A percentile compares a stretch with the other conserved stretches of the same genome.
Evolutionary conservation across 2,888 invertebrate genomes (phyloP).

Genomic region (Eugnorisma glareosa): DNA sequence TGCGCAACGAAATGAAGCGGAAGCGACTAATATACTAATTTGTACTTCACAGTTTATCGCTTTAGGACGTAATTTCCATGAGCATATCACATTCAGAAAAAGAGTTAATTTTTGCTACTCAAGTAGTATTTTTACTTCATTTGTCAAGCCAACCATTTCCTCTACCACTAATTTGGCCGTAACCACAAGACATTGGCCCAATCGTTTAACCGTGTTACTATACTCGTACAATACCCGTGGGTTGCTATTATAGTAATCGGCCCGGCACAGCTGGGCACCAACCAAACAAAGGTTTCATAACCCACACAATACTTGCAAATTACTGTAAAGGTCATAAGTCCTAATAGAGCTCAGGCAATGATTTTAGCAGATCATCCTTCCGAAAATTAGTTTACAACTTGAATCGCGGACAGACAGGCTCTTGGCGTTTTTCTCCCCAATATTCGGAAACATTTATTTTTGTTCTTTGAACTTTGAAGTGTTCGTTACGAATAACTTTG

Average conservation of each 20-base stretch:
- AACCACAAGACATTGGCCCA: conserved; percentile 43
- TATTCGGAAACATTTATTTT: background rate
- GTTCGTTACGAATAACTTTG: background rate
- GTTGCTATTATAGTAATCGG: conserved; percentile 66
- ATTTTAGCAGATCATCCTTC: background rate
- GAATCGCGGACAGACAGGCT: no score
- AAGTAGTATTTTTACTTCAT: background rate
- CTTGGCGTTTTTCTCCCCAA: background rate
- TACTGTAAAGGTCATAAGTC: conserved; percentile 62
- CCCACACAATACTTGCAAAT: conserved; percentile 63
- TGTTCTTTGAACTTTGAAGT: background rate
- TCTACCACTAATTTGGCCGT: background rate
- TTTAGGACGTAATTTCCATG: conserved; percentile 25
- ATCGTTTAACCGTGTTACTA: conserved; percentile 47
- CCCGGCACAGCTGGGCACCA: conserved; percentile 70
- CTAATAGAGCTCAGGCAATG: conserved; percentile 15
- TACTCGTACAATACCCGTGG: conserved; percentile 49
- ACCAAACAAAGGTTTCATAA: conserved; percentile 64
- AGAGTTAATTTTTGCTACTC: background rate
- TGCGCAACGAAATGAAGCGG: conserved; percentile 43
- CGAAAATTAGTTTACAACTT: background rate
- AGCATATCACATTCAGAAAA: background rate
- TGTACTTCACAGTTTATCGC: conserved; percentile 15
- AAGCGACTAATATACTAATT: conserved; percentile 50
- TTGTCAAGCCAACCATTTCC: conserved; percentile 8